Conservation (phyloP, 2,888 invertebrate species). For the Chirona hameri region DNA sequence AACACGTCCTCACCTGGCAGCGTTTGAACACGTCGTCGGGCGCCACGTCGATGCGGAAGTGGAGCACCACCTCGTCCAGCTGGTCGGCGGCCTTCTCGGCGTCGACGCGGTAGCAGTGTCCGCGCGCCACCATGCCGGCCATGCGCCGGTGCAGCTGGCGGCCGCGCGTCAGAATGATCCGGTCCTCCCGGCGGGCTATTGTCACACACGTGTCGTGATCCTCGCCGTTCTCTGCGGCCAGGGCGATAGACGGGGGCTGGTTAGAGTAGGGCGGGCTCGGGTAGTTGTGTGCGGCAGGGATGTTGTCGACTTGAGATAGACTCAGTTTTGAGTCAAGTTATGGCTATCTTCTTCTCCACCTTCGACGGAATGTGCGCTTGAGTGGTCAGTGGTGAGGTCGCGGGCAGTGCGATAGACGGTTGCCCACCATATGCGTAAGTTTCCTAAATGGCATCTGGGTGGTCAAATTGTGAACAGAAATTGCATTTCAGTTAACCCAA, state of each 20-base stretch:
- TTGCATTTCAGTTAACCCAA: no score
- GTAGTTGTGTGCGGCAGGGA: no score
- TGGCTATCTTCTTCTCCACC: no score
- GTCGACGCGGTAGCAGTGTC: slow-evolving; percentile 59
- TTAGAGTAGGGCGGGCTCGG: no score
- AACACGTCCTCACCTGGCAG: slow-evolving; percentile 59
- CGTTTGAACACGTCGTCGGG: slow-evolving; percentile 65
- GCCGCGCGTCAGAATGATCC: slow-evolving; percentile 58
- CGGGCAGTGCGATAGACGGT: no score
- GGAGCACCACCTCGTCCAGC: slow-evolving; percentile 60
- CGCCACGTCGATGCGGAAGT: slow-evolving; percentile 62
- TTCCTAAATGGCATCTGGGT: no score
- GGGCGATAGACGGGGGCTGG: not conserved
- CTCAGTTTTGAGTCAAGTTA: no score
- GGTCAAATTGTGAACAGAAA: no score
- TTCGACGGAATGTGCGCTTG: no score
- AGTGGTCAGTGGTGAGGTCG: no score
- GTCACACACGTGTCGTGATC: slow-evolving; percentile 54
- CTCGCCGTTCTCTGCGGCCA: slow-evolving; percentile 46
- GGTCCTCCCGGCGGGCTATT: slow-evolving; percentile 52
- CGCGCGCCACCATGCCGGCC: slow-evolving; percentile 53
- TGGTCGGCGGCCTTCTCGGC: slow-evolving; percentile 57
- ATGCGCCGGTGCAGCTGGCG: slow-evolving; percentile 46
- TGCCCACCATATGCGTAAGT: no score
- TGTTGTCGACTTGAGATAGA: no score